Conservation (phyloP, 2,113 vertebrate species). For the Scopus umbretta region DNA sequence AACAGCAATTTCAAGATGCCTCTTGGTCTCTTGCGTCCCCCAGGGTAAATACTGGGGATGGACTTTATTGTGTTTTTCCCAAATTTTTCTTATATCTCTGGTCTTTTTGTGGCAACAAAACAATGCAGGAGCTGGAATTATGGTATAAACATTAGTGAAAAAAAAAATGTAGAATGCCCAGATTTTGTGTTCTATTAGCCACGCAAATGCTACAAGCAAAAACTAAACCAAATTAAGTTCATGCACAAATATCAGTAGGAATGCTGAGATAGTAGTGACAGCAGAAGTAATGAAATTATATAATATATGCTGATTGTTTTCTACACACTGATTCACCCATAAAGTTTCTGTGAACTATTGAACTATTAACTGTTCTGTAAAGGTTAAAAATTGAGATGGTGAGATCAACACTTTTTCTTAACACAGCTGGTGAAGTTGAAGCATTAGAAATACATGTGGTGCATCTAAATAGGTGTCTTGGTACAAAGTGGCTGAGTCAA, state of each 20-base stretch:
- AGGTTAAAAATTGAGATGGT: not conserved
- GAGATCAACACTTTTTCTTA: not conserved
- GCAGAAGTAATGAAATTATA: conserved; percentile 46
- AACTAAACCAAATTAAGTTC: not conserved
- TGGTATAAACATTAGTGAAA: not conserved
- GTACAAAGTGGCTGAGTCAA: not conserved
- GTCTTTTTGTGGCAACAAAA: not conserved
- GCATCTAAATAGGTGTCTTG: not conserved
- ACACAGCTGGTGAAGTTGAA: not conserved
- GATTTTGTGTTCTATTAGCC: conserved; percentile 1
- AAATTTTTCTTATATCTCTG: not conserved
- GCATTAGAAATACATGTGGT: not conserved
- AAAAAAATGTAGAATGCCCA: not conserved
- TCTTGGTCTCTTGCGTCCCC: not conserved
- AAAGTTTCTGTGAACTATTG: not conserved
- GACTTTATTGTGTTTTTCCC: not conserved
- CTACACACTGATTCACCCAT: not conserved
- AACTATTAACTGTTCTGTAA: not conserved
- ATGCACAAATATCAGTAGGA: not conserved
- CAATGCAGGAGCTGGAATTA: not conserved
- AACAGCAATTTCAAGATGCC: not conserved
- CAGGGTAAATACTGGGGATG: not conserved
- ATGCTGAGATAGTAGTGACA: not conserved
- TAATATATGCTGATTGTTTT: conserved; percentile 25
- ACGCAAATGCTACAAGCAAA: not conserved